Conservation (phyloP, 2,888 invertebrate species). For the Conchocele bisecta region DNA sequence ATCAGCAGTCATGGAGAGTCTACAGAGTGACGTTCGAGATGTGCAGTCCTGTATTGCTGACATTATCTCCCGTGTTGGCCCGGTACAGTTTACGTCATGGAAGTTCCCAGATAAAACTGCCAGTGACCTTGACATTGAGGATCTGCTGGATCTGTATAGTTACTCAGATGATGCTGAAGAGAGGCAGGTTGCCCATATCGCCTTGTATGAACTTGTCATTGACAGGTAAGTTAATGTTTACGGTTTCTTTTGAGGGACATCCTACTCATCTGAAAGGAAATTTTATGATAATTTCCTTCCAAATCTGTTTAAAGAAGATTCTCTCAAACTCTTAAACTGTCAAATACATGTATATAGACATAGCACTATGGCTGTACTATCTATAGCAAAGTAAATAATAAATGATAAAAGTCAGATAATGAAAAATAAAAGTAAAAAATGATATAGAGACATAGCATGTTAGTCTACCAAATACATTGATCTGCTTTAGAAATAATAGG, state of each 20-base stretch:
- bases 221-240: slow-evolving; percentile 76
- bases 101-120: slow-evolving; percentile 82
- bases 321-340: too few species aligned
- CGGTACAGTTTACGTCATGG: slow-evolving; percentile 81
- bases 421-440: too few species aligned
- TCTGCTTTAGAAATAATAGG: too few species aligned
- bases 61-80: slow-evolving; percentile 76
- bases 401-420: too few species aligned
- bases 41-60: slow-evolving; percentile 78
- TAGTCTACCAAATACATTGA: too few species aligned
- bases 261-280: too few species aligned
- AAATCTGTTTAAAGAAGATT: too few species aligned
- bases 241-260: not conserved
- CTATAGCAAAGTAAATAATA: too few species aligned
- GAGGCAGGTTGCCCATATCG: slow-evolving; percentile 81
- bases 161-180: slow-evolving; percentile 76
- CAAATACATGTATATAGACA: too few species aligned
- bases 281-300: too few species aligned
- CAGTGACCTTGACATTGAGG: slow-evolving; percentile 78
- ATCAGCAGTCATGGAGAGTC: slow-evolving; percentile 79
- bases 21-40: slow-evolving; percentile 81
- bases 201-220: slow-evolving; percentile 82
- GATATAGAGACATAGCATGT: too few species aligned
- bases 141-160: slow-evolving; percentile 79
- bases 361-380: too few species aligned